Evolutionary conservation across 1,140 invertebrate genomes (phyloP), one percentile per base, ranked within the genome.

Genomic region (Plutomurus gul): DNA sequence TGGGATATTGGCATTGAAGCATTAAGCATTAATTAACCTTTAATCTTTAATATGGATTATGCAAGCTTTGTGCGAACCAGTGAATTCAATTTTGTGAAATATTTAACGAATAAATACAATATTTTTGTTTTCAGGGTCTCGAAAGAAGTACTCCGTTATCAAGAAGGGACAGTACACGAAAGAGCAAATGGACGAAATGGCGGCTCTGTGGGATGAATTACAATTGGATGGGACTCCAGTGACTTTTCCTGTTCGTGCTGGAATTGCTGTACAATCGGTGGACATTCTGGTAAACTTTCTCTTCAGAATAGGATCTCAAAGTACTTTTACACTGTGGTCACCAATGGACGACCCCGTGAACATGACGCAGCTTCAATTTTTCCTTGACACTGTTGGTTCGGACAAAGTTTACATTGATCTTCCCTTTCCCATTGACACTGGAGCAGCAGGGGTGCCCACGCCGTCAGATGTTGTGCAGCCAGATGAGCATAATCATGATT

Each of bases 231-330:
- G 3, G 10, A 91, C 92, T 84, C 88, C 89, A 47, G 89, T 96
- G 71, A 95, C 94, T 3, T 96, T 95, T 85, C 92, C 95, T 0
- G 91, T 96, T 20, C 88, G 94, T 77, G 92, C 94, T 25, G 90
- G 90, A 40, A 86, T 92, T 22, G 90, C 92, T 0, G 91, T 91
- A 0, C 89, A 92, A 79, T 93, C 92, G 43, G 84, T 86, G 40
- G 84, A 87, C 83, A 20, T 36, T 8, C 27, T 39, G 4, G 11
- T 37, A 10, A 8, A 49, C 22, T 49, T 47, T 16, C 33, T 70
- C 20, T 43, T 8, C 43, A 30, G 7, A 25, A 39, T 33, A 13
- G 30, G 25, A 30, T 27, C 27, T 22, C 37, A 74, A 13, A 27
- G 27, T 72, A 79, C 79, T 25, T 65, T 79, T 16, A 84, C 77